Base-by-base conservation (phyloP, 1,140 invertebrate species). In the Zaprionus tsacasi region DNA sequence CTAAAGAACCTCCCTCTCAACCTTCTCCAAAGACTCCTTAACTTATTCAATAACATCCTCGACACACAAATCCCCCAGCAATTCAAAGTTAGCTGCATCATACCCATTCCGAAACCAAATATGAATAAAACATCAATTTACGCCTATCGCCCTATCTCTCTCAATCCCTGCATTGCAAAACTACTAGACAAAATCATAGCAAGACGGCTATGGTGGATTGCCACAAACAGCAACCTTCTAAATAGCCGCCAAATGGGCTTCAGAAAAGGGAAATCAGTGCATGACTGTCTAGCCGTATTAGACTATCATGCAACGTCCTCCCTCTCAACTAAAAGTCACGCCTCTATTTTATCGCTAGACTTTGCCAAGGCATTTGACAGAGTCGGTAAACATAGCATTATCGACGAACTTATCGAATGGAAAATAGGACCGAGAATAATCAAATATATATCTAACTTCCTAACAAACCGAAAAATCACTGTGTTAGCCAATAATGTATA, bases 121-220 rank as follows among this genome's bases (percentile, higher is more conserved):
- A 40, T 40, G 38, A 40, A n/a, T 40, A 40, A 40, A 40, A n/a
- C 38, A 40, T 40, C 13, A 40, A 40, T 40, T n/a, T n/a, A 40
- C 38, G 38, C 38, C 38, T 40, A 40, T 40, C 38, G 38, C 13
- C 38, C 38, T 6, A 40, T 40, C 38, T 40, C 38, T 40, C 38
- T 40, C 38, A 40, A 40, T 40, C 38, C 38, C 38, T 40, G 38
- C 38, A 40, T 40, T 40, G 38, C 38, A 40, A 40, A 40, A 40
- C n/a, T 40, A n/a, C 38, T 40, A 5, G 38, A 40, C 38, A 40
- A 40, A 40, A 40, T 40, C 12, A 40, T 40, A 40, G 13, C 38
- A 40, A n/a, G 38, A n/a, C 13, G 38, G 38, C 38, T 40, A 40
- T 40, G 38, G 38, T 40, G 38, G 38, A n/a, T 40, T 40, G 38